A percentile compares a stretch with the other conserved stretches of the same genome.
Evolutionary conservation across 2,797 vertebrate genomes (phyloP).

Genomic region (Geotrypetes seraphini): DNA sequence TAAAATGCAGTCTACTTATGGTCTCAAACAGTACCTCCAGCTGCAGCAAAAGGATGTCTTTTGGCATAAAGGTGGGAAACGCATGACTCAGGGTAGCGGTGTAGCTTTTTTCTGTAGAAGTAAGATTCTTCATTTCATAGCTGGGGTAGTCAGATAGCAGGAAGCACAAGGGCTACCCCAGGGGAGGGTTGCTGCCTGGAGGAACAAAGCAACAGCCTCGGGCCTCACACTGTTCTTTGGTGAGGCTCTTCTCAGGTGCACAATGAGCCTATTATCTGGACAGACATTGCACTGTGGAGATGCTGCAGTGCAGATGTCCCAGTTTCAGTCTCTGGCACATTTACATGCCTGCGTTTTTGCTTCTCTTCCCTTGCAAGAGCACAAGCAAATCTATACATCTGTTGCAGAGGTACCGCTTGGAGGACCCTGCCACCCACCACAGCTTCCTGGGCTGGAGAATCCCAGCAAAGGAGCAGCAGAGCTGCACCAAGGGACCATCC

Average conservation of each 20-base stretch:
- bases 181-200: not conserved
- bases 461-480: too few relatives aligned
- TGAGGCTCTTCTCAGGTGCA: constrained; percentile 48
- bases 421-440: too few relatives aligned
- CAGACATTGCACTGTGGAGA: constrained; percentile 18
- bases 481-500: too few relatives aligned
- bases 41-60: constrained; percentile 43
- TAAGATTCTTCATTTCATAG: constrained; percentile 58
- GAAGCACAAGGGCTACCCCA: constrained; percentile 73
- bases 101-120: constrained; percentile 43
- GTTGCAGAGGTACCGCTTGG: too few relatives aligned
- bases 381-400: too few relatives aligned
- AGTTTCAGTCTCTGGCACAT: too few relatives aligned
- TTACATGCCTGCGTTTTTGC: too few relatives aligned
- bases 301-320: too few relatives aligned
- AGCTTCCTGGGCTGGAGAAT: too few relatives aligned
- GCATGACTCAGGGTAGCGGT: constrained; percentile 45
- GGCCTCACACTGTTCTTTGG: constrained; percentile 53
- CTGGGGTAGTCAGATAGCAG: constrained; percentile 61
- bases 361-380: too few relatives aligned
- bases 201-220: constrained; percentile 71
- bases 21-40: constrained; percentile 58
- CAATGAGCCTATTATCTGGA: constrained; percentile 54
- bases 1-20: constrained; percentile 59
- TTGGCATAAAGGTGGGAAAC: constrained; percentile 50